phyloP scores from a whole-genome alignment of 2,797 vertebrate species.

The Ispidina picta region DNA sequence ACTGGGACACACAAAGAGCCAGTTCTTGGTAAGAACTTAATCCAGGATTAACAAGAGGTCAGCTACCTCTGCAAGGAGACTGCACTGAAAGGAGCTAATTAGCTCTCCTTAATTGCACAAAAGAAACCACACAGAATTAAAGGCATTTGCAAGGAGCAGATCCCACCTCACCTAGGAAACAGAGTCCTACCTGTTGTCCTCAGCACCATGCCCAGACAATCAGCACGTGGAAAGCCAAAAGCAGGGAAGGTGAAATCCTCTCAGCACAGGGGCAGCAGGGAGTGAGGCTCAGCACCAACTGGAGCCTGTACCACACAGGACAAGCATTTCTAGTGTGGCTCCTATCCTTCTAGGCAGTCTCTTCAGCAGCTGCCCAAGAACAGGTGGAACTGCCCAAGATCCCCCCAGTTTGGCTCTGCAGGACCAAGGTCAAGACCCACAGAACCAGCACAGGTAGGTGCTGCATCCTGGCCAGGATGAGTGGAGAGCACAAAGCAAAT shows the following conservation, averaged over 20 bases:
- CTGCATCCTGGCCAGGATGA: not conserved
- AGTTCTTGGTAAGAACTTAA: constrained; percentile 77
- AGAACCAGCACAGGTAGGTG: rapidly evolving
- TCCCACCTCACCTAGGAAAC: not conserved
- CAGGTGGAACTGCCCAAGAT: not conserved
- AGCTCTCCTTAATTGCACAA: constrained; percentile 52
- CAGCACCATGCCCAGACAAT: not conserved
- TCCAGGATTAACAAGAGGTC: constrained; percentile 80
- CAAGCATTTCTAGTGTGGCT: rapidly evolving
- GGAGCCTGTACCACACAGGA: not conserved
- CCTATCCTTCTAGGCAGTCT: not conserved
- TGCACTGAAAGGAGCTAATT: constrained; percentile 67
- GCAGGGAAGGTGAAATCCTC: not conserved
- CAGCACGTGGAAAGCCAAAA: not conserved
- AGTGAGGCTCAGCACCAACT: not conserved
- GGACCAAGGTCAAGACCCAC: not conserved
- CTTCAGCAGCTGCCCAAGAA: not conserved
- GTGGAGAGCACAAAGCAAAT: not conserved
- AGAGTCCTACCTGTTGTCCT: not conserved
- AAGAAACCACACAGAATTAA: constrained; percentile 23
- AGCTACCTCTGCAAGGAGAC: constrained; percentile 71
- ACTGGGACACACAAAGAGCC: constrained; percentile 73
- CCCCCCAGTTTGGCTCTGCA: not conserved
- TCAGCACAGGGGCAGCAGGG: too few relatives aligned
- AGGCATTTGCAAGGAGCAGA: not conserved